phyloP scores from a whole-genome alignment of 2,888 invertebrate species.

The Andrena marginata region DNA sequence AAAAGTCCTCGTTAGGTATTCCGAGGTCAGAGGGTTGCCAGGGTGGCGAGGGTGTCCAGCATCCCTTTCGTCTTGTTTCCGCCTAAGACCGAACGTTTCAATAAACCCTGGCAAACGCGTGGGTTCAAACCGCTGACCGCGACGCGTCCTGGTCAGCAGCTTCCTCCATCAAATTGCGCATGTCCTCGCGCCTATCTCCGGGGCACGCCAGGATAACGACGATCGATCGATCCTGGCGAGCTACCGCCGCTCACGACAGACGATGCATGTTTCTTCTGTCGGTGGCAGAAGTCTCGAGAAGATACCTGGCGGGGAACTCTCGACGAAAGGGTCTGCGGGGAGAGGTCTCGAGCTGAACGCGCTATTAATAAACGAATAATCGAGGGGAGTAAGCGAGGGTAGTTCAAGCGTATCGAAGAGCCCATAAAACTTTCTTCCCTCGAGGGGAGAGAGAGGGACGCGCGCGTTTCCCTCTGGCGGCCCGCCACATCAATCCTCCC shows the following conservation, averaged over 20 bases:
- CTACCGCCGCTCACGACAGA: conserved; percentile 2
- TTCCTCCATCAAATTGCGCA: conserved; percentile 78
- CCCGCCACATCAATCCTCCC: conserved; percentile 75
- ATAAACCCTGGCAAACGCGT: conserved; percentile 81
- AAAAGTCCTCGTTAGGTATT: conserved; percentile 81
- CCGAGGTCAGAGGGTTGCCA: conserved; percentile 74
- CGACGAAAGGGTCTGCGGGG: too few relatives aligned
- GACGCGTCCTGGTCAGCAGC: conserved; percentile 76
- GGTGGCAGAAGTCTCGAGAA: too few relatives aligned
- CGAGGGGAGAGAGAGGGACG: conserved; percentile 16
- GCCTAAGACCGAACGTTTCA: conserved; percentile 84
- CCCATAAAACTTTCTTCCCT: conserved; percentile 55
- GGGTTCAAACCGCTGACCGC: conserved; percentile 78
- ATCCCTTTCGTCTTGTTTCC: conserved; percentile 63
- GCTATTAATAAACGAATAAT: conserved; percentile 49
- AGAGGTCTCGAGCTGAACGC: background rate
- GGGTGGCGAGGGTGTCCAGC: conserved; percentile 47
- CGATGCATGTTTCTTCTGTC: conserved; percentile 10
- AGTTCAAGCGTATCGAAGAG: conserved; percentile 21
- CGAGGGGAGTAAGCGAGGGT: conserved; percentile 41
- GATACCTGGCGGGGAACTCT: background rate
- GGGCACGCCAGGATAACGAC: conserved; percentile 63
- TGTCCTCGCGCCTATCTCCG: conserved; percentile 66
- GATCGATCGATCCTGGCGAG: conserved; percentile 73
- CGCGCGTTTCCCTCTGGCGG: conserved; percentile 66